Base-by-base conservation (phyloP, 92 coral and sea anemone genomes). In the Heteractis magnifica region DNA sequence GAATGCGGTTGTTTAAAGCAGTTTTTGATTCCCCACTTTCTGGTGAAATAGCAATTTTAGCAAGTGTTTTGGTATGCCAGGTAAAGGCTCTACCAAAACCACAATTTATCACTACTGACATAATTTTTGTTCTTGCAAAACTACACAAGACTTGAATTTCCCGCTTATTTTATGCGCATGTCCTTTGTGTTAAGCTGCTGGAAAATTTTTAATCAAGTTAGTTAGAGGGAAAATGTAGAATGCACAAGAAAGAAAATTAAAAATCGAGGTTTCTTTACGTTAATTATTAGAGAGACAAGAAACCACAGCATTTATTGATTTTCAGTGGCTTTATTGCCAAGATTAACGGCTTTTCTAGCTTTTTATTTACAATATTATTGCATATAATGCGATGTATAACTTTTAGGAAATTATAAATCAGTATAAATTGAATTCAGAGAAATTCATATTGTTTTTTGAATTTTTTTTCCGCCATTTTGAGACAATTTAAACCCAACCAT, bases 61-160 rank as follows among this genome's bases (percentile, higher is more conserved):
- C 87, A 68, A 84, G 73, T 64, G 80, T 74, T 51, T 73, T 74
- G 48, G 73, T 73, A 50, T 83, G 48, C 86, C 86, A 83, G 41
- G 59, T 74, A 75, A 56, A 74, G 1, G 73, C 60, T 76, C 82
- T 19, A 48, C 77, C 82, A 65, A 84, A 84, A 26, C 87, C 87
- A 21, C 82, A 84, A n/a, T 77, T 77, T 13, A 77, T 77, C 21
- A 48, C 62, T 8, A 77, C 12, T 6, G 80, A 77, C 80, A 77
- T 77, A 16, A 53, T 77, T 49, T 71, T 71, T 7, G 2, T 68
- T 3, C 73, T 18, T 68, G 73, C 73, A 59, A 68, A 18, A 18
- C 48, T 6, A 8, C 51, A n/a, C 9, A 71, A 71, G 20, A 71
- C 21, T 71, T 71, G 51, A 9, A 71, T 71, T 71, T 26, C 75